Evolutionary conservation across 2,797 vertebrate species (phyloP), one percentile per base, ranked within the genome.

Genomic region (Falco naumanni): DNA sequence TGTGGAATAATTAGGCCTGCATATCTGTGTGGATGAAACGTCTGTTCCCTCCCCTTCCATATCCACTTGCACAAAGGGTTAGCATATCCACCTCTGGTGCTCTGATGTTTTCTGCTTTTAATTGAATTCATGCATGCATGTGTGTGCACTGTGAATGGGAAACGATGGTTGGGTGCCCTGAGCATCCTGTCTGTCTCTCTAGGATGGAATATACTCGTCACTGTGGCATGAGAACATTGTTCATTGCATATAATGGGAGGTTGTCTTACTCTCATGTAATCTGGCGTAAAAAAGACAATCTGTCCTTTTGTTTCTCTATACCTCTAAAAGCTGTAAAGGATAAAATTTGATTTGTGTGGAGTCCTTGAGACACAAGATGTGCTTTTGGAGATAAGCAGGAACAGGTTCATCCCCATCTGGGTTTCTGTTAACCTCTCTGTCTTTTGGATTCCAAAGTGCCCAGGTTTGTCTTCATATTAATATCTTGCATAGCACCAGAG

Each of bases 241-340:
- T 94, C 80, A 66, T 72, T 1, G 1, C 28, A 13, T 63, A 84
- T 89, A 95, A 94, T 94, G 84, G 87, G 65, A 91, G 89, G 82
- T 96, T 96, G 96, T 95, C 87, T 79, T 93, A 79, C 82, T 96
- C 74, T 93, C 74, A 37, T 92, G 93, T 96, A 96, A 93, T 88
- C 92, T 88, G 89, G 87, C 24, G 0, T 96, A 88, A 82, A 91
- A 95, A 89, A 95, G 79, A 61, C 95, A 93, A 91, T 93, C 93
- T 95, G 90, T 94, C 76, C 95, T 91, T 96, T 94, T 95, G 87
- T 96, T 93, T 69, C 65, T 88, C 57, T 86, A 11, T 41, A 75
- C 75, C 70, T 80, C 70, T 94, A 66, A 90, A 96, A 93, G 69
- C 93, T 92, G 59, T 83, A 93, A 95, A 91, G 92, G 74, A 88